Evolutionary conservation across 2,113 vertebrate genomes (phyloP).

Genomic region (Noturus placidus): DNA sequence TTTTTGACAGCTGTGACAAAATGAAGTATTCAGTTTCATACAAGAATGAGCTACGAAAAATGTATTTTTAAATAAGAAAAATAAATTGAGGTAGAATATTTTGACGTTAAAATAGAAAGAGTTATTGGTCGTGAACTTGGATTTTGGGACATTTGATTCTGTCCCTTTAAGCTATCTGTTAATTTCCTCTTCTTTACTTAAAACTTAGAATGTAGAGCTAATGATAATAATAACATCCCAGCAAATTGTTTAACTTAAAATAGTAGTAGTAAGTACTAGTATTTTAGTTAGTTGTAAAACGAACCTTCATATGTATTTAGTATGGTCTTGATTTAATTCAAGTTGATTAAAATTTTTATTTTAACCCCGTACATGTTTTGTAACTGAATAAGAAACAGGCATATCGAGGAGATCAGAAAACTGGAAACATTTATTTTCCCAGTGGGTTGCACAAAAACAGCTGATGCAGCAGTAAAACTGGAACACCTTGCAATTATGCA

Average conservation of each 20-base stretch:
- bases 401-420: neutral
- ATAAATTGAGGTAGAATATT: neutral
- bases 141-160: neutral
- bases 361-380: neutral
- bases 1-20: neutral
- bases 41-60: neutral
- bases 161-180: neutral
- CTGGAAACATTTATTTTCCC: neutral
- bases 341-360: neutral
- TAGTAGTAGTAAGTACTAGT: neutral
- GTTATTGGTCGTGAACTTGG: neutral
- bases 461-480: neutral
- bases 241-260: neutral
- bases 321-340: neutral
- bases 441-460: neutral
- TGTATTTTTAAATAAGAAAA: neutral
- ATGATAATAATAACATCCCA: neutral
- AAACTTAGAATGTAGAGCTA: constrained; percentile 14
- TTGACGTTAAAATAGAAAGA: neutral
- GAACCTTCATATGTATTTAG: neutral
- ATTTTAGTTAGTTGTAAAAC: neutral
- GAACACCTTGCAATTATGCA: constrained; percentile 32
- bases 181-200: neutral
- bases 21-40: neutral
- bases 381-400: neutral